phyloP scores from a whole-genome alignment of 2,797 vertebrate species.

The Sebastes elongatus region DNA sequence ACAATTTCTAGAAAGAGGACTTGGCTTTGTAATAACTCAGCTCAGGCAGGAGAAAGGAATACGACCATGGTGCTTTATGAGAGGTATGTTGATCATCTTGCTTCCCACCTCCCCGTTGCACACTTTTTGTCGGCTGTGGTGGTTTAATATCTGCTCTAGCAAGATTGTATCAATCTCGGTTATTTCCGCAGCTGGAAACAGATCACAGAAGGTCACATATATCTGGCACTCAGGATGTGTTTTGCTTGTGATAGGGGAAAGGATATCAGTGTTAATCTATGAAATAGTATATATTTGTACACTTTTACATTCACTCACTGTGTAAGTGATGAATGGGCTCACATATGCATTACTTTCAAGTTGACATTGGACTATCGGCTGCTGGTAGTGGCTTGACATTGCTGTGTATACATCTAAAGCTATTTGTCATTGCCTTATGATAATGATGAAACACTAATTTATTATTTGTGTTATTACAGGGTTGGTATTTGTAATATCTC shows the following conservation, averaged over 20 bases:
- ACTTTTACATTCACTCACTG: conserved; percentile 25
- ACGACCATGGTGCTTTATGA: conserved; percentile 82
- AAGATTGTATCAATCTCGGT: conserved; percentile 61
- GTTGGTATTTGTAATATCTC: neutral
- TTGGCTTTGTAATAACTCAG: conserved; percentile 31
- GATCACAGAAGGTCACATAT: conserved; percentile 49
- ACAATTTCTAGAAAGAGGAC: conserved; percentile 12
- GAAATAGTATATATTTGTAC: conserved; percentile 17
- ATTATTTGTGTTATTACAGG: neutral
- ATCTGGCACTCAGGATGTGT: conserved; percentile 31
- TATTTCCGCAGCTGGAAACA: conserved; percentile 57
- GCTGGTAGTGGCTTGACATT: conserved; percentile 12
- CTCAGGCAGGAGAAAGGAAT: conserved; percentile 19
- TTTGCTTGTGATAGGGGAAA: conserved; percentile 28
- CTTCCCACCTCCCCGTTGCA: neutral
- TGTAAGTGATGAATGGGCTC: conserved; percentile 46
- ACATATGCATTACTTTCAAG: conserved; percentile 31
- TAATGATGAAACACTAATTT: neutral
- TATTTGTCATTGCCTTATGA: neutral
- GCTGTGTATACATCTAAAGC: conserved; percentile 2
- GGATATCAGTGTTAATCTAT: conserved; percentile 41
- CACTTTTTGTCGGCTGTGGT: conserved; percentile 15
- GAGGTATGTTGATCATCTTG: conserved; percentile 84
- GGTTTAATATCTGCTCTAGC: conserved; percentile 53
- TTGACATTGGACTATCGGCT: conserved; percentile 41